Conservation (phyloP, 2,113 vertebrate genomes). For the Oceanodroma tethys region DNA sequence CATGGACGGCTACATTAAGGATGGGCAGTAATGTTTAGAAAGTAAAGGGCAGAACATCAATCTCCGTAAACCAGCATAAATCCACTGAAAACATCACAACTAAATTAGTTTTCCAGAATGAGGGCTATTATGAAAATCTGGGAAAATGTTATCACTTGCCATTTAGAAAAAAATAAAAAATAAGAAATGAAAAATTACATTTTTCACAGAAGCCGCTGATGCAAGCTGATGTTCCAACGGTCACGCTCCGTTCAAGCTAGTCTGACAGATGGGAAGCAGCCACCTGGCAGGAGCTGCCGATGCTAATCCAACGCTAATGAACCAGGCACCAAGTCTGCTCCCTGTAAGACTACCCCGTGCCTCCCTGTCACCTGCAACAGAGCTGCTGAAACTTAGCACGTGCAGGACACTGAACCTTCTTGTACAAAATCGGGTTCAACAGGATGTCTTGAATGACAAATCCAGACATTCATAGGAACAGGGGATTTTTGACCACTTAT, state of each 20-base stretch:
- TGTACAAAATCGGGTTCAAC: background rate
- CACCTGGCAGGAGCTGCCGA: too few species aligned
- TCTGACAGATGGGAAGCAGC: too few species aligned
- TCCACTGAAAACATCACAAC: background rate
- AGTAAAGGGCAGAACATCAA: background rate
- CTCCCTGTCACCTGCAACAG: background rate
- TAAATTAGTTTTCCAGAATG: background rate
- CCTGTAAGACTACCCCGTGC: fast-evolving
- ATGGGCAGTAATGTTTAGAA: background rate
- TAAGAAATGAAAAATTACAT: background rate
- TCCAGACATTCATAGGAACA: too few species aligned
- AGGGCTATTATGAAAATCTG: background rate
- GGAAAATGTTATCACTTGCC: too few species aligned
- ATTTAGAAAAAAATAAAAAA: background rate
- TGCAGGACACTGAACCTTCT: too few species aligned
- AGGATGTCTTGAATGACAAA: background rate
- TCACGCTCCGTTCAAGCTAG: background rate
- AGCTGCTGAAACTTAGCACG: background rate
- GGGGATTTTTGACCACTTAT: background rate
- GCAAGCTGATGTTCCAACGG: too few species aligned
- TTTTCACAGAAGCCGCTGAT: too few species aligned
- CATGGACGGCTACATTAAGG: background rate
- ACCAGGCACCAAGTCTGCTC: background rate
- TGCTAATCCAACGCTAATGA: background rate
- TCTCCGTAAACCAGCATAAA: background rate